Evolutionary conservation across 2,888 invertebrate species (phyloP), one percentile per base, ranked within the genome.

Genomic region (Desoria tigrina): DNA sequence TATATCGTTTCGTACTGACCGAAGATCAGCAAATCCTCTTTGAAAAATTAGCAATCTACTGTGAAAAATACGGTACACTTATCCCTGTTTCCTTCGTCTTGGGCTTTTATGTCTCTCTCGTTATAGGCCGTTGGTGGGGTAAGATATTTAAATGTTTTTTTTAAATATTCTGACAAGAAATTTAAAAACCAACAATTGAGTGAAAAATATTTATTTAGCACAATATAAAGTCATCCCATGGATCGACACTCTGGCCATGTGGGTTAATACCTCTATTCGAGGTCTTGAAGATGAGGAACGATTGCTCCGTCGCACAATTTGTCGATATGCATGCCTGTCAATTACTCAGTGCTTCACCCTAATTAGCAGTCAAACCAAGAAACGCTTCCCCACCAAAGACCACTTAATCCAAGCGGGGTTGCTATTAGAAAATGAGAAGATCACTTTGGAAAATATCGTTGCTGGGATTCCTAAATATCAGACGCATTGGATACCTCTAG

Each of bases 1-100:
- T 86, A 1, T 94, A 95, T 80, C 85, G 91, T 67, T 84, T 88
- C 77, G 80, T 84, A 26, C 82, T 94, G 71, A 83, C 87, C 78
- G 84, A 83, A 1, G 78, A 83, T 0, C 87, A 90, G 66, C 89
- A 88, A 83, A 80, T 80, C 59, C 53, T 73, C 3, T 81, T 81
- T 73, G 81, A 81, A 73, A 75, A 73, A 58, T 72, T 81, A 2
- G 78, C 61, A 6, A 49, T 42, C 11, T 66, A 63, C 49, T 69
- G 69, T 42, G 42, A 66, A 50, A 61, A 73, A 18, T 79, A 78
- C 71, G 79, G 78, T 28, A 78, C 77, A 63, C 75, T 80, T 42
- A 81, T 82, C 27, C 82, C 82, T 0, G 75, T 82, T 6, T 79
- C 81, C 0, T 82, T 82, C 70, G 79, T 82, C 16, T 79, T 82